Conservation (phyloP, 2,113 vertebrate genomes). For the Zosterops lateralis region DNA sequence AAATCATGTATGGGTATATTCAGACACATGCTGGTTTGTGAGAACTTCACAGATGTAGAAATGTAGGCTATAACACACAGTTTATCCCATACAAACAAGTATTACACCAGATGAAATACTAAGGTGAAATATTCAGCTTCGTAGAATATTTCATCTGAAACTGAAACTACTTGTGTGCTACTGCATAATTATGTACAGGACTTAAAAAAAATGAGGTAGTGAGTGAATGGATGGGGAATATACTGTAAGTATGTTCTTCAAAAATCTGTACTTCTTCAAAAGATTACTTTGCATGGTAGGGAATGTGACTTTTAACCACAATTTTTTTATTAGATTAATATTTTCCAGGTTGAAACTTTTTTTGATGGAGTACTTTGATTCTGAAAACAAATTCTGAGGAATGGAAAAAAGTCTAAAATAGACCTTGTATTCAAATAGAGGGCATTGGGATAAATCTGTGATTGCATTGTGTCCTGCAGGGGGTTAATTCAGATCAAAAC, state of each 20-base stretch:
- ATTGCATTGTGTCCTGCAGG: background rate
- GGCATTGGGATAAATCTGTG: background rate
- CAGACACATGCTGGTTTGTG: background rate
- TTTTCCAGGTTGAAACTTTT: background rate
- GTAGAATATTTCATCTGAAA: background rate
- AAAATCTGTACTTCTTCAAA: background rate
- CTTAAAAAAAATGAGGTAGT: background rate
- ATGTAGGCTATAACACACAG: background rate
- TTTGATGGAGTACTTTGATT: background rate
- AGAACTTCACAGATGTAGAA: background rate
- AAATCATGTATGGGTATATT: background rate
- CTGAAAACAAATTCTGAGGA: background rate
- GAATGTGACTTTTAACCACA: background rate
- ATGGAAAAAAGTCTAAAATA: background rate
- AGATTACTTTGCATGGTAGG: background rate
- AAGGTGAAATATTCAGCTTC: background rate
- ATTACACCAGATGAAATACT: background rate
- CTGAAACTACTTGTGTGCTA: background rate
- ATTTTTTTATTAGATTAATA: background rate
- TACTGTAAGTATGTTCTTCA: background rate
- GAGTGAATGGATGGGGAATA: background rate
- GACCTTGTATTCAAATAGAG: background rate
- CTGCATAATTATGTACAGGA: background rate
- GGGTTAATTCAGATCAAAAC: background rate
- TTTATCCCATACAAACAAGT: background rate